Conservation (phyloP, 2,888 invertebrate genomes). For the Escarpia spicata region DNA sequence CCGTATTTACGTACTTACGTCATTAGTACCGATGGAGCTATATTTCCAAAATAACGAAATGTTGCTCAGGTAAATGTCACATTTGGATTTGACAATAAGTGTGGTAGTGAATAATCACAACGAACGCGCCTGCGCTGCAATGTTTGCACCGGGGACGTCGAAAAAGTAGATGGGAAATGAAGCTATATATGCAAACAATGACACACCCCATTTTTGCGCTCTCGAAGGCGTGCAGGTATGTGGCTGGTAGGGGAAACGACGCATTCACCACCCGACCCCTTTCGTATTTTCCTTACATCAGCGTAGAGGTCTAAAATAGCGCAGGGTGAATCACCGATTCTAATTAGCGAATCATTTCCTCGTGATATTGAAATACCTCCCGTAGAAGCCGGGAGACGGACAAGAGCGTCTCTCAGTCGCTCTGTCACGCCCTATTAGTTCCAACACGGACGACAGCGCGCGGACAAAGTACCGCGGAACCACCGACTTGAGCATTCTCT, state of each 20-base stretch:
- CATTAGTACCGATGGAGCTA: too few species aligned
- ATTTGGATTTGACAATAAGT: too few species aligned
- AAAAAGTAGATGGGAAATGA: not conserved
- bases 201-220: not conserved
- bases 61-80: too few species aligned
- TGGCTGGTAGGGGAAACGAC: not conserved
- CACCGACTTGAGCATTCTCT: not conserved
- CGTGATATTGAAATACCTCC: not conserved
- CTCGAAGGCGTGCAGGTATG: not conserved
- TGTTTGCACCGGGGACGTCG: not conserved
- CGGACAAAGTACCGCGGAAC: not conserved
- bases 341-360: slow-evolving; percentile 16
- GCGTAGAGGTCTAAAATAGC: not conserved
- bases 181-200: not conserved
- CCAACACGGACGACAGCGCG: not conserved
- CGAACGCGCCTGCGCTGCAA: not conserved
- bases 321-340: not conserved
- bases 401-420: not conserved
- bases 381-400: not conserved
- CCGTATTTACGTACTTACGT: too few species aligned
- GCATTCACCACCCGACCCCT: not conserved
- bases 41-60: too few species aligned
- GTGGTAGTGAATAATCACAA: not conserved
- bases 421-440: not conserved
- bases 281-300: not conserved